Conservation (phyloP, 2,113 vertebrate genomes). For the Craseonycteris thonglongyai region DNA sequence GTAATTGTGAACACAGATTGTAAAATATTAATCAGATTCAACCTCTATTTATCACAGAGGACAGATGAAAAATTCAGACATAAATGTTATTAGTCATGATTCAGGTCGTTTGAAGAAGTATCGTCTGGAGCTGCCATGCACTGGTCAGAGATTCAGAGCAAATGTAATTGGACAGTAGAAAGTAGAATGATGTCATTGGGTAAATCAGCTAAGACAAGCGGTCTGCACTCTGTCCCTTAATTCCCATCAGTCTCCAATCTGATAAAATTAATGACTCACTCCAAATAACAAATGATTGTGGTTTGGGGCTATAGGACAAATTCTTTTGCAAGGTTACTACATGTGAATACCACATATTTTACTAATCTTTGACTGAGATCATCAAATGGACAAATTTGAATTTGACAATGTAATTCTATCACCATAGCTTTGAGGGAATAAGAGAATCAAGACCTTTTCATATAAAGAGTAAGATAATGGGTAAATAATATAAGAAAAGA, state of each 20-base stretch:
- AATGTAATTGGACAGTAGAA: constrained; percentile 72
- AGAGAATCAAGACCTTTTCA: neutral
- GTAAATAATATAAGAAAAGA: neutral
- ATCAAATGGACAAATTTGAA: constrained; percentile 47
- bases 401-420: neutral
- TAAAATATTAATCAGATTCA: constrained; percentile 70
- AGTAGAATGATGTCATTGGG: constrained; percentile 68
- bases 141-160: constrained; percentile 49
- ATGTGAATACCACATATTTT: constrained; percentile 31
- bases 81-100: constrained; percentile 23
- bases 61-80: constrained; percentile 43
- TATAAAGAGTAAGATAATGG: neutral
- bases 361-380: constrained; percentile 62
- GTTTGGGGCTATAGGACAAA: constrained; percentile 56
- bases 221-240: constrained; percentile 48
- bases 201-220: constrained; percentile 71
- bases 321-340: constrained; percentile 68
- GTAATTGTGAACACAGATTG: constrained; percentile 31
- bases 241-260: constrained; percentile 70
- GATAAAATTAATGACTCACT: constrained; percentile 73
- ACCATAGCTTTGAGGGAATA: neutral
- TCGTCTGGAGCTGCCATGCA: neutral
- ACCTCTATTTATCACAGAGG: constrained; percentile 30
- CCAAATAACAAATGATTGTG: constrained; percentile 66
- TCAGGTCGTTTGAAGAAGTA: constrained; percentile 48